These are phyloP conservation scores for Holothuria scabra DNA, from an alignment of 53 echinoderm and acorn worm species.

Conservation along the genomic window DNA sequence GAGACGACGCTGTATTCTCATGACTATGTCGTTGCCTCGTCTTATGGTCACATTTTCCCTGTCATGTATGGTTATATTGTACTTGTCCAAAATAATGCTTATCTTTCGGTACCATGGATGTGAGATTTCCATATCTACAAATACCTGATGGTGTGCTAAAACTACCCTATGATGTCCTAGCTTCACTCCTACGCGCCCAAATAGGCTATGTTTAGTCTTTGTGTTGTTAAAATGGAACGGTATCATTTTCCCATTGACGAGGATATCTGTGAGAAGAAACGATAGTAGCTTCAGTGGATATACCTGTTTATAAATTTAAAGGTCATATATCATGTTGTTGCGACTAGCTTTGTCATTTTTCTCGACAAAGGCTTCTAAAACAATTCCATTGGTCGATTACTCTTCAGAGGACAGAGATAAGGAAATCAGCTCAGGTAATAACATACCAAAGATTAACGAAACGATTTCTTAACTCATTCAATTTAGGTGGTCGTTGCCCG, in stretches of 20 bases:
- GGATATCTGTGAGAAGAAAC: conserved; percentile 4
- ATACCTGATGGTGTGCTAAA: background rate
- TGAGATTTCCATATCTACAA: conserved; percentile 21
- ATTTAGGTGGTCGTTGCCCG: too few species aligned
- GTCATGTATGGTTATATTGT: background rate
- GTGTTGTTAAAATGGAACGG: background rate
- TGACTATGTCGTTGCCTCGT: conserved; percentile 19
- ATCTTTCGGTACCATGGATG: conserved; percentile 3
- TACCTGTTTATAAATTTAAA: too few species aligned
- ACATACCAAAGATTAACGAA: too few species aligned
- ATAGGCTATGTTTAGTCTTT: conserved; percentile 5
- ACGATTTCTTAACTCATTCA: too few species aligned
- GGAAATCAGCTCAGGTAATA: too few species aligned
- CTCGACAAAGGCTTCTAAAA: too few species aligned
- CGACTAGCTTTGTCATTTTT: too few species aligned
- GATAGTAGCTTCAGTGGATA: too few species aligned
- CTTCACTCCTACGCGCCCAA: conserved; percentile 7
- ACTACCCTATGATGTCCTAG: conserved; percentile 3
- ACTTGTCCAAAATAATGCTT: conserved; percentile 4
- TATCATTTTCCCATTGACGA: conserved; percentile 29
- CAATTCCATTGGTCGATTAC: too few species aligned
- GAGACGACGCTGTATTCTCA: conserved; percentile 11
- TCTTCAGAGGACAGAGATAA: too few species aligned
- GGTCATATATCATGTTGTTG: too few species aligned
- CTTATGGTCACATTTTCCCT: conserved; percentile 27